Evolutionary conservation across 2,113 vertebrate species (phyloP).

Genomic region (Oncorhynchus keta): DNA sequence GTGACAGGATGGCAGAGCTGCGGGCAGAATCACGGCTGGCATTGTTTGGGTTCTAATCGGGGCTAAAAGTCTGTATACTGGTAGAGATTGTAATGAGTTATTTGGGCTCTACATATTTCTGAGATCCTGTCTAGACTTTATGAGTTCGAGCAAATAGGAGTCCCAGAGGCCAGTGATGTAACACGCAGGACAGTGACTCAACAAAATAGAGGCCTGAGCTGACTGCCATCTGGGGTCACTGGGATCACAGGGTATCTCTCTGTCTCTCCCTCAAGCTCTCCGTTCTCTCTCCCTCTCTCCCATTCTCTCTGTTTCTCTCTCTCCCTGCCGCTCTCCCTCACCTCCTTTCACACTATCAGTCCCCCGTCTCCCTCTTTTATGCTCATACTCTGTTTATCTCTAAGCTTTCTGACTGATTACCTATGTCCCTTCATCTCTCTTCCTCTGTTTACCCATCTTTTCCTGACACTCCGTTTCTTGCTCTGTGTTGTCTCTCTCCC

Average conservation of each 20-base stretch:
- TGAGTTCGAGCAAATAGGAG: neutral
- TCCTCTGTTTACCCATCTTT: slow-evolving; percentile 9
- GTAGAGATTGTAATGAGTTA: neutral
- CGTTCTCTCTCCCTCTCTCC: neutral
- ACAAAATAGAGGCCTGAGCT: slow-evolving; percentile 19
- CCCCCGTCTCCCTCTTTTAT: neutral
- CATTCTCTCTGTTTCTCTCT: slow-evolving; percentile 7
- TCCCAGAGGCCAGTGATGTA: slow-evolving; percentile 6
- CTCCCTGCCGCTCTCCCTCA: neutral
- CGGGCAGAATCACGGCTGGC: slow-evolving; percentile 4
- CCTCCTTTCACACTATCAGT: neutral
- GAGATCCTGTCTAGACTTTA: neutral
- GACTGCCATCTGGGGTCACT: neutral
- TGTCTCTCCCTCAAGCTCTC: slow-evolving; percentile 13
- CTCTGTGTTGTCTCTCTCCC: neutral
- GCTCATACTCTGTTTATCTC: neutral
- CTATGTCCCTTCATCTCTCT: neutral
- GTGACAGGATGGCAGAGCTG: neutral
- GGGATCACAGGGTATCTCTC: slow-evolving; percentile 1
- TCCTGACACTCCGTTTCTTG: neutral
- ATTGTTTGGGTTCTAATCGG: slow-evolving; percentile 5
- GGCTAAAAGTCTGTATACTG: slow-evolving; percentile 1
- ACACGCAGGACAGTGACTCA: slow-evolving; percentile 28
- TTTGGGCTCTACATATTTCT: neutral
- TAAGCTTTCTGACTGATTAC: neutral